Evolutionary conservation across 2,113 vertebrate genomes (phyloP).

Genomic region (Mesembrinibis cayennensis): DNA sequence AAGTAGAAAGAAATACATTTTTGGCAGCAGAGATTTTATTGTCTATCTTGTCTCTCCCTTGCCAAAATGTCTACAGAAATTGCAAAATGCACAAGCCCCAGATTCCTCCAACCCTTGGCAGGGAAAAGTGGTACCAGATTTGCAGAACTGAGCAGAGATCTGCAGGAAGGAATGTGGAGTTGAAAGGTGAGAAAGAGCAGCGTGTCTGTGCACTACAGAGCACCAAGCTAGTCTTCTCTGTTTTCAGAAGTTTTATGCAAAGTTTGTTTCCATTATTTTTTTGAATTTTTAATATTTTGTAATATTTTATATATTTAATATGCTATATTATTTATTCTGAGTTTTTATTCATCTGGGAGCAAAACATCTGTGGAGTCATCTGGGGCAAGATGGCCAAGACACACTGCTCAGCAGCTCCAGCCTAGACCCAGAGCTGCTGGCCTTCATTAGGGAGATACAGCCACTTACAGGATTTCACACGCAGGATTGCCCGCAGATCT

Average conservation of each 20-base stretch:
- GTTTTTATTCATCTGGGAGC: not conserved
- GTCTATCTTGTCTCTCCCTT: not conserved
- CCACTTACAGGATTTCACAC: not conserved
- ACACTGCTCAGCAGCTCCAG: not conserved
- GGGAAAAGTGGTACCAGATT: not conserved
- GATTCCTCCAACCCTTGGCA: not conserved
- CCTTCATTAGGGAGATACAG: not conserved
- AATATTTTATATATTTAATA: not conserved
- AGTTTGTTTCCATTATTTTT: not conserved
- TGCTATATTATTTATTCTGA: not conserved
- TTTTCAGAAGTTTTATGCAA: not conserved
- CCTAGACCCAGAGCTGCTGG: not conserved
- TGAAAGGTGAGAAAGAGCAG: not conserved
- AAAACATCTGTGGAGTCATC: not conserved
- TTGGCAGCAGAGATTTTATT: conserved; percentile 10
- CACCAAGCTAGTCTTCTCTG: not conserved
- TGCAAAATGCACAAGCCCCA: not conserved
- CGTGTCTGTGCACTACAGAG: not conserved
- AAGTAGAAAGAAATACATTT: not conserved
- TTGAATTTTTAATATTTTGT: not conserved
- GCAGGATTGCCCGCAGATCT: not conserved
- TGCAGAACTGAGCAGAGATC: not conserved
- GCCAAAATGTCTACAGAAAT: not conserved
- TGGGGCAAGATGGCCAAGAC: not conserved
- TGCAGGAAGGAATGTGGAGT: not conserved